Percentiles rank a stretch among this genome's conserved stretches.
Evolutionary conservation across 2,888 invertebrate species (phyloP).

Genomic region (Entomobrya proxima): DNA sequence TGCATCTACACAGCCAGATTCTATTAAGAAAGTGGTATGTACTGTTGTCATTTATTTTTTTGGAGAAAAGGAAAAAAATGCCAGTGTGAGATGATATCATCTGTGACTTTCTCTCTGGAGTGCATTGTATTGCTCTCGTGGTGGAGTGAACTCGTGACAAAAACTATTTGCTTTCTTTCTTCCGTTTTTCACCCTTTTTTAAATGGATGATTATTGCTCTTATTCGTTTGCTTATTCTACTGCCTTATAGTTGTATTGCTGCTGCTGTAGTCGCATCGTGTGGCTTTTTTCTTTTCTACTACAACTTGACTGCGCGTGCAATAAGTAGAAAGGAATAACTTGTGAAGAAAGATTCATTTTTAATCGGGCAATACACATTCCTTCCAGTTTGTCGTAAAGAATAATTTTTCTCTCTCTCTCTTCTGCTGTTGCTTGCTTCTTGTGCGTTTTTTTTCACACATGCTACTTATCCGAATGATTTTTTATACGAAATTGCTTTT

Average conservation of each 20-base stretch:
- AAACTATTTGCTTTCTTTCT: slow-evolving; percentile 30
- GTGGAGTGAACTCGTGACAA: slow-evolving; percentile 15
- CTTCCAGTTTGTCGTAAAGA: slow-evolving; percentile 50
- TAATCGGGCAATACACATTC: slow-evolving; percentile 58
- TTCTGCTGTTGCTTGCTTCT: background rate
- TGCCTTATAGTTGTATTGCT: background rate
- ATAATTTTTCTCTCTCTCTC: slow-evolving; percentile 21
- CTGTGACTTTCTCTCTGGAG: background rate
- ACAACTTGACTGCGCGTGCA: background rate
- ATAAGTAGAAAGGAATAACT: background rate
- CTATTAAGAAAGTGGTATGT: slow-evolving; percentile 25
- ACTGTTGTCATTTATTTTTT: slow-evolving; percentile 18
- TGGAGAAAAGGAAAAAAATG: background rate
- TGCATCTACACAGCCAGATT: background rate
- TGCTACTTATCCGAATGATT: background rate
- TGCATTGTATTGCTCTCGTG: background rate
- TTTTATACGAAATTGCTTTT: slow-evolving; percentile 10
- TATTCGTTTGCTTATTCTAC: background rate
- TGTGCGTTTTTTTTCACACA: background rate
- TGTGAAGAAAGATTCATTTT: slow-evolving; percentile 36
- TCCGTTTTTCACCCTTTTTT: slow-evolving; percentile 1
- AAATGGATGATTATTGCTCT: slow-evolving; percentile 31
- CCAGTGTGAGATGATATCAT: background rate
- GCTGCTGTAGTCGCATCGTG: background rate
- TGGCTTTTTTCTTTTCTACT: background rate